These are phyloP conservation scores for Pachymerium ferrugineum DNA, from an alignment of 2,888 invertebrate genomes.

Conservation along the genomic window DNA sequence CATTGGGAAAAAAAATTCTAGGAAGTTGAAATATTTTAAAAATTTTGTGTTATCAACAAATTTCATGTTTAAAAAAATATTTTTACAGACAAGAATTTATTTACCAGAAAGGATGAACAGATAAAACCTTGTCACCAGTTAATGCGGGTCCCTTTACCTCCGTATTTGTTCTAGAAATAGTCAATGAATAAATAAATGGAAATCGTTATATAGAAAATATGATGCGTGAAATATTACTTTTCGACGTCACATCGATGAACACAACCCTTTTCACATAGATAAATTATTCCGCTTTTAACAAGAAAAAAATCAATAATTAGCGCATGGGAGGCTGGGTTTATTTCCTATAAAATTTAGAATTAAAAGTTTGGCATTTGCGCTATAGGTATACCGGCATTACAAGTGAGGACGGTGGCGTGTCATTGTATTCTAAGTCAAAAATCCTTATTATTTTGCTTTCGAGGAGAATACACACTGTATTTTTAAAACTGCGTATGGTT, in stretches of 20 bases:
- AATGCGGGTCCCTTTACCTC: not conserved
- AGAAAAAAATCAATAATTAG: not conserved
- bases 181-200: no score
- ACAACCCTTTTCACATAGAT: not conserved
- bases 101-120: not conserved
- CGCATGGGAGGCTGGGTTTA: not conserved
- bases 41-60: no score
- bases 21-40: no score
- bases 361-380: not conserved
- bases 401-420: not conserved
- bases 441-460: not conserved
- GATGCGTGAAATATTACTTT: not conserved
- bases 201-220: not conserved
- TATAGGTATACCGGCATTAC: not conserved
- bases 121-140: not conserved
- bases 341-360: not conserved
- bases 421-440: not conserved
- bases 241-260: not conserved
- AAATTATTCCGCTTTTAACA: not conserved
- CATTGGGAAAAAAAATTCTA: no score
- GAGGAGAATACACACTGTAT: not conserved
- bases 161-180: not conserved
- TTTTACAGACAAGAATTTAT: no score
- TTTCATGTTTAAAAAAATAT: no score
- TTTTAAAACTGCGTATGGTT: not conserved